phyloP scores from a whole-genome alignment of 1,140 invertebrate genomes.

The Pemphigus obesinymphae region DNA sequence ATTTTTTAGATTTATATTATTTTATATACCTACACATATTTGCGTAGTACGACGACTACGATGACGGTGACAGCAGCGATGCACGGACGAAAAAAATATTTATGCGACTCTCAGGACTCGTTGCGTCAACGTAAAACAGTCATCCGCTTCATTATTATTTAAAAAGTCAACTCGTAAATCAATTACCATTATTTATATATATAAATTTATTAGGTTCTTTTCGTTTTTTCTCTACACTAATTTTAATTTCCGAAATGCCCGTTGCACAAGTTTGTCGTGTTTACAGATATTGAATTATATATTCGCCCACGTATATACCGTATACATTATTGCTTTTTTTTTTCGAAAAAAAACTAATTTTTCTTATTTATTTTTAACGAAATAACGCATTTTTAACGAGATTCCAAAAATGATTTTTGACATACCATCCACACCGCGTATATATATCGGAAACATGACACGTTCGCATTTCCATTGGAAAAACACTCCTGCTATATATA shows the following conservation, averaged over 20 bases:
- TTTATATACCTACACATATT: background rate
- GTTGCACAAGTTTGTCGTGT: background rate
- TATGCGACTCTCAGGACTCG: background rate
- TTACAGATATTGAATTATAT: background rate
- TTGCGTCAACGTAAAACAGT: slow-evolving; percentile 20
- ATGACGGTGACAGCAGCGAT: background rate
- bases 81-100: background rate
- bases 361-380: background rate
- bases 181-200: slow-evolving; percentile 18
- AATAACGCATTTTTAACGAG: background rate
- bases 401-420: slow-evolving; percentile 15
- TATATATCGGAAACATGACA: slow-evolving; percentile 1
- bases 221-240: background rate
- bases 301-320: background rate
- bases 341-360: background rate
- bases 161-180: slow-evolving; percentile 22
- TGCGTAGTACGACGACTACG: background rate
- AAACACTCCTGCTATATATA: background rate
- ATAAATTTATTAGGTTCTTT: background rate
- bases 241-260: background rate
- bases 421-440: background rate
- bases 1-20: slow-evolving; percentile 24
- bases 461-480: background rate
- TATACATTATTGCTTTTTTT: too few species aligned
- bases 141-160: slow-evolving; percentile 22